Evolutionary conservation across 2,888 invertebrate genomes (phyloP).

Genomic region (Mesorhabditis spiculigera): DNA sequence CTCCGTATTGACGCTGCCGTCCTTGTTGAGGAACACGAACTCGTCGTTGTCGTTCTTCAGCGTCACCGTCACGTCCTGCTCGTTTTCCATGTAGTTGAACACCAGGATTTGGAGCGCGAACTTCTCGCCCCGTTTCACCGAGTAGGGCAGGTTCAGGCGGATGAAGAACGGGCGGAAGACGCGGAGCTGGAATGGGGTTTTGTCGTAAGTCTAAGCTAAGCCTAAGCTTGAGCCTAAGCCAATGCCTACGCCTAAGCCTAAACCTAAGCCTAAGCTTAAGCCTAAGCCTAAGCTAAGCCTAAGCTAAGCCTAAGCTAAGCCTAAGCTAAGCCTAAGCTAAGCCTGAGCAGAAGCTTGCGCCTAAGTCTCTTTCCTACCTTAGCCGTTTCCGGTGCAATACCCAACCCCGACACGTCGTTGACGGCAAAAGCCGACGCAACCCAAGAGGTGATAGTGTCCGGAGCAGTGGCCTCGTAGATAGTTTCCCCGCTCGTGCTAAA

Average conservation of each 20-base stretch:
- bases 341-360: no score
- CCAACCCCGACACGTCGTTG: constrained; percentile 74
- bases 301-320: no score
- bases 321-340: no score
- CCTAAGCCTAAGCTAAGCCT: no score
- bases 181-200: constrained; percentile 64
- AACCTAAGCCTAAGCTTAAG: no score
- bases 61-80: constrained; percentile 70
- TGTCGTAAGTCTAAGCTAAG: no score
- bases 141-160: constrained; percentile 80
- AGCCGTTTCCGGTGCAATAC: constrained; percentile 67
- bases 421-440: constrained; percentile 78
- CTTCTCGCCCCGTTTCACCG: constrained; percentile 83
- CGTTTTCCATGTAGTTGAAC: constrained; percentile 76
- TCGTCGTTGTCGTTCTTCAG: constrained; percentile 73
- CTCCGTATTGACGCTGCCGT: constrained; percentile 44
- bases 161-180: constrained; percentile 82
- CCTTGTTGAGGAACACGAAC: constrained; percentile 57
- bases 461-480: constrained; percentile 69
- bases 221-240: no score
- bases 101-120: constrained; percentile 72
- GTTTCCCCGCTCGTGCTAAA: constrained; percentile 63
- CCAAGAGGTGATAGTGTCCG: constrained; percentile 81
- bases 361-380: constrained; percentile 24
- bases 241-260: no score